Evolutionary conservation across 2,113 vertebrate genomes (phyloP), one percentile per base, ranked within the genome.

Genomic region (Tupaia chinensis): DNA sequence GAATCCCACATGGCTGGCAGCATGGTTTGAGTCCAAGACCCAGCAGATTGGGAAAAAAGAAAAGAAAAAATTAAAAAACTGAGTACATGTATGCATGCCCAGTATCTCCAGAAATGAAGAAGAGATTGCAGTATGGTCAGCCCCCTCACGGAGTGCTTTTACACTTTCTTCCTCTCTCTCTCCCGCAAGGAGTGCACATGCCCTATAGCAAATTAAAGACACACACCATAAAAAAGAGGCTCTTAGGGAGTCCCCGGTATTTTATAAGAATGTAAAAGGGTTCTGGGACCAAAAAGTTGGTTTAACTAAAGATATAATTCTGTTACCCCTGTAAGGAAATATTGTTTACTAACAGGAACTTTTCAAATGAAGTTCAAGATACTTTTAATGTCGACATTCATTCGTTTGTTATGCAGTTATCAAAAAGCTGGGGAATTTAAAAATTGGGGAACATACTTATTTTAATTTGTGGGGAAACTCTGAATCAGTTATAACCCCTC

Each of bases 311-410:
- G 12, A 79, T 54, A 85, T 89, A 65, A 72, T 23, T 90, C 89
- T 73, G 1, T 58, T 82, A 63, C n/a, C 34, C 60, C 5, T 65
- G 25, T 29, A 77, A 91, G 72, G 9, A 93, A 90, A 87, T 70
- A 32, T 14, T 87, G 63, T 56, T 92, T 83, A 83, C 73, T 86
- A 69, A n/a, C 60, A 65, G 70, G 70, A 70, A 44, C 68, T 25
- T 90, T 68, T 69, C 60, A 83, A 90, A n/a, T 25, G 22, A 34
- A 92, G 56, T 76, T 92, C n/a, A 74, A 93, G 94, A 89, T 44
- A 79, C 1, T 70, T 54, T 68, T 34, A 68, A n/a, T 25, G 15
- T 84, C 63, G 66, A 54, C 4, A 93, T n/a, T 29, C 89, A 95
- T 77, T 81, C 20, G 72, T 78, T 32, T 73, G 29, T 84, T 61